These are phyloP conservation scores for Apolygus lucorum DNA, from an alignment of 1,140 invertebrate species.

Conservation along the genomic window DNA sequence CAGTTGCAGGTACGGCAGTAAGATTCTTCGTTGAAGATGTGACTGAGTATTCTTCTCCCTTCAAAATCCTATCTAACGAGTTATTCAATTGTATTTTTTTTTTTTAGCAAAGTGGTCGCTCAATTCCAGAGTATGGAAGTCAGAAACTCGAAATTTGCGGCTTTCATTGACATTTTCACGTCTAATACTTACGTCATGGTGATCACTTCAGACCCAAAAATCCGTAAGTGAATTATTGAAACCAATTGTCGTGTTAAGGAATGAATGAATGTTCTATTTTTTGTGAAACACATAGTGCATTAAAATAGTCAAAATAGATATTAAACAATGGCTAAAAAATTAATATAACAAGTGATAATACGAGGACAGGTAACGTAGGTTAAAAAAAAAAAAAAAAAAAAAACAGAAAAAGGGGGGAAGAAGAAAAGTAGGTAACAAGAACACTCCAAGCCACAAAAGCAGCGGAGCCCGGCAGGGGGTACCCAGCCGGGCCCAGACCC, in stretches of 20 bases:
- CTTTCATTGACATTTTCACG: constrained; percentile 97
- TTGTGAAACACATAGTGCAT: no score
- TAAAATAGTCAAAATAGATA: no score
- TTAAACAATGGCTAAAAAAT: no score
- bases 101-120: constrained; percentile 81
- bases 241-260: constrained; percentile 18
- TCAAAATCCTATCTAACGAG: no score
- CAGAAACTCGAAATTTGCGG: constrained; percentile 90
- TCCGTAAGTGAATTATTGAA: constrained; percentile 81
- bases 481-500: no score
- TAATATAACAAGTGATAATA: no score
- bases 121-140: constrained; percentile 99
- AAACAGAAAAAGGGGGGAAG: no score
- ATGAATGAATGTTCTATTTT: neutral
- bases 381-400: no score
- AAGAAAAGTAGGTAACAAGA: no score
- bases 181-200: constrained; percentile 99
- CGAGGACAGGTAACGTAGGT: no score
- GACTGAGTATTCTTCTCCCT: constrained; percentile 13
- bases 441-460: no score
- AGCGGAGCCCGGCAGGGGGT: no score
- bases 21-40: neutral
- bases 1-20: constrained; percentile 72
- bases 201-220: constrained; percentile 89
- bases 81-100: constrained; percentile 17